Evolutionary conservation across 2,888 invertebrate species (phyloP).

Genomic region (Spilarctia lutea): DNA sequence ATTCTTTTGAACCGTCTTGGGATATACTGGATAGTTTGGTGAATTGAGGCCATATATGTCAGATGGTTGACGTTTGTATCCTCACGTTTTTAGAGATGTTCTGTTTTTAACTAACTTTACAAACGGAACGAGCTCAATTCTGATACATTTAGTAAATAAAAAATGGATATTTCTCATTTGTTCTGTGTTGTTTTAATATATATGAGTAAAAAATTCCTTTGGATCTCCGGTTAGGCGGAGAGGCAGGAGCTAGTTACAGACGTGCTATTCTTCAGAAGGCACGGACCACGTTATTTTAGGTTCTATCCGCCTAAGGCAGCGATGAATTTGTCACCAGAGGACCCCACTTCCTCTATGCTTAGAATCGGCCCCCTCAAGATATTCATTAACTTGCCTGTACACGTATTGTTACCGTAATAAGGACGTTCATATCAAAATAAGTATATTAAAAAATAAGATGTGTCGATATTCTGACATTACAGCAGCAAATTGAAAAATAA

Average conservation of each 20-base stretch:
- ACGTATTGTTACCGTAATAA: too few relatives aligned
- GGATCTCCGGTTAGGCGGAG: too few relatives aligned
- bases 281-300: too few relatives aligned
- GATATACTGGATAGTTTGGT: slow-evolving; percentile 7
- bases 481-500: background rate
- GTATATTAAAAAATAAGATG: background rate
- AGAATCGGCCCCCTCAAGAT: too few relatives aligned
- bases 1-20: slow-evolving; percentile 17
- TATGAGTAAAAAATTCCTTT: background rate
- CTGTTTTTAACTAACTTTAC: background rate
- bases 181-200: background rate
- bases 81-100: background rate
- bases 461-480: background rate
- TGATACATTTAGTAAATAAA: too few relatives aligned
- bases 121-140: too few relatives aligned
- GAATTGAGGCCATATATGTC: background rate
- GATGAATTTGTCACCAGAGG: too few relatives aligned
- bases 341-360: too few relatives aligned
- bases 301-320: too few relatives aligned
- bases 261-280: too few relatives aligned
- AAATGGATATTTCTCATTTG: background rate
- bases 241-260: too few relatives aligned
- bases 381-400: too few relatives aligned
- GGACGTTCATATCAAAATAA: background rate
- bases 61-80: slow-evolving; percentile 10